Evolutionary conservation across 2,797 vertebrate genomes (phyloP), one percentile per base, ranked within the genome.

Genomic region (Acipenser oxyrinchus): DNA sequence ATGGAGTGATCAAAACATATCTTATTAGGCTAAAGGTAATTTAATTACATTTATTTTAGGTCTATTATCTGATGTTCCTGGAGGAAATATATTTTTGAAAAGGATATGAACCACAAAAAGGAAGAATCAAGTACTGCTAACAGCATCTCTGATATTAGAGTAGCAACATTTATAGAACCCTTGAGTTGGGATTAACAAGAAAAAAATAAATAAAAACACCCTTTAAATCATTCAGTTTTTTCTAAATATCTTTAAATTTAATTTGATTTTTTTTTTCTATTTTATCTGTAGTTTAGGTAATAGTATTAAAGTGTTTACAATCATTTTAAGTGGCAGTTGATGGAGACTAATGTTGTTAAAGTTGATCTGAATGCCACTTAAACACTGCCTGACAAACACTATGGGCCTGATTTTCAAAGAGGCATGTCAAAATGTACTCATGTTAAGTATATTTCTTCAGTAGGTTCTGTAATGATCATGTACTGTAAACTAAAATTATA

Each of bases 71-170:
- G 55, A 66, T 13, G 9, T 10, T 37, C 5, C 37, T 4, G 37
- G 5, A 72, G 53, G 65, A 68, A 67, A 72, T 37, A 37, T 37
- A 37, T 37, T 37, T 37, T 5, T 50, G 70, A 78, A 80, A 93
- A 94, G 92, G 92, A 94, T 93, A 94, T 94, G 84, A 89, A 93
- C 91, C 89, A 94, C 67, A 91, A 79, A 86, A 73, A 71, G 78
- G 82, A 76, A 80, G 90, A 89, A 75, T 94, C 92, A 79, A 88
- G 80, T 75, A 93, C 67, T 75, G 89, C 86, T 83, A 94, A 83
- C 79, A 81, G 72, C 83, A 94, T 84, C 64, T 73, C 86, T 78
- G 83, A 83, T 69, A 91, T 82, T 74, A 92, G 76, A 79, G 79
- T 76, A 13, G 83, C 82, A 75, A 86, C 87, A 73, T 87, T 90